Percentiles rank a stretch among this genome's conserved stretches.
phyloP scores from a whole-genome alignment of 2,888 invertebrate genomes.

The Oithona nana region DNA sequence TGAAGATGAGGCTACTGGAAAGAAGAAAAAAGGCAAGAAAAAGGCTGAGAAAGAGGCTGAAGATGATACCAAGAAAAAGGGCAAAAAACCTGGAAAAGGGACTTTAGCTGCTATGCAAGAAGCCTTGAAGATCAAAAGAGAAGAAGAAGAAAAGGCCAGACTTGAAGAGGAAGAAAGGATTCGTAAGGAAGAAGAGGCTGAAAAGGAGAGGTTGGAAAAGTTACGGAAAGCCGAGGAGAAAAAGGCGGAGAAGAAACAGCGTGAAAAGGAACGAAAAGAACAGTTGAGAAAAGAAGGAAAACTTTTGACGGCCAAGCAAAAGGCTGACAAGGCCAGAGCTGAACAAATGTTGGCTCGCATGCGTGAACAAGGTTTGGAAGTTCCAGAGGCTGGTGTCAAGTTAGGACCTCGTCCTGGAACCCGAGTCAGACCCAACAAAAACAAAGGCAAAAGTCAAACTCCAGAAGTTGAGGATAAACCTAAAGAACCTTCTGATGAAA shows the following conservation, averaged over 20 bases:
- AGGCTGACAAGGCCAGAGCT: slow-evolving; percentile 67
- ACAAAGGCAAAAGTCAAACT: slow-evolving; percentile 37
- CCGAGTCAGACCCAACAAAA: slow-evolving; percentile 47
- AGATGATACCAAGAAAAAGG: slow-evolving; percentile 26
- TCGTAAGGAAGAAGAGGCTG: slow-evolving; percentile 43
- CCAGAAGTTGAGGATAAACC: slow-evolving; percentile 19
- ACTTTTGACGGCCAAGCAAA: slow-evolving; percentile 76
- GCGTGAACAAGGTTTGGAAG: slow-evolving; percentile 56
- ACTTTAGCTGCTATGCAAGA: slow-evolving; percentile 81
- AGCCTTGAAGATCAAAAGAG: slow-evolving; percentile 42
- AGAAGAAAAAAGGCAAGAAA: slow-evolving; percentile 24
- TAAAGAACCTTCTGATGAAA: slow-evolving; percentile 18
- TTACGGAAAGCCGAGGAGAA: slow-evolving; percentile 61
- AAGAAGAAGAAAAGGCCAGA: slow-evolving; percentile 59
- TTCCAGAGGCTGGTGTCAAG: slow-evolving; percentile 44
- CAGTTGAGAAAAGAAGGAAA: slow-evolving; percentile 91
- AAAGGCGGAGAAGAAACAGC: slow-evolving; percentile 69
- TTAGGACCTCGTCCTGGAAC: slow-evolving; percentile 41
- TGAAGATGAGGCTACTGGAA: slow-evolving; percentile 15
- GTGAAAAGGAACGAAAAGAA: slow-evolving; percentile 79
- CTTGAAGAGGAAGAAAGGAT: slow-evolving; percentile 62
- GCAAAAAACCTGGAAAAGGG: slow-evolving; percentile 56
- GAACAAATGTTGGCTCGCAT: slow-evolving; percentile 70
- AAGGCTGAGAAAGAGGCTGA: slow-evolving; percentile 25
- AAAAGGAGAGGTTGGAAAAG: slow-evolving; percentile 25